Evolutionary conservation across 2,888 invertebrate species (phyloP).

Genomic region (Aphrophora alni): DNA sequence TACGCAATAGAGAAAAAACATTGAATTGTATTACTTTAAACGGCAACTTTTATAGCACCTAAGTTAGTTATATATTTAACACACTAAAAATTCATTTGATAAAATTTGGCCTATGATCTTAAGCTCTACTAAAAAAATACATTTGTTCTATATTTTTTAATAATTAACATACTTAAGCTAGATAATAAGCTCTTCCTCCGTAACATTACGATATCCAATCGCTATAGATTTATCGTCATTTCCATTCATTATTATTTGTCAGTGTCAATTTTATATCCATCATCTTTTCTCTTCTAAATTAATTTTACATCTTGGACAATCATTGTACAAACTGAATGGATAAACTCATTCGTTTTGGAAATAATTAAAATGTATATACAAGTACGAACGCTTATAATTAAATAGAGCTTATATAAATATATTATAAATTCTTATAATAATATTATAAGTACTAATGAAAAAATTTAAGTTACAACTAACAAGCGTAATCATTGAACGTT

Average conservation of each 20-base stretch:
- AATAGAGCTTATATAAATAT: neutral
- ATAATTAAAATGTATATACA: neutral
- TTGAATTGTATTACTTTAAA: neutral
- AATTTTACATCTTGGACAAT: too few species aligned
- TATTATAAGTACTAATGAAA: neutral
- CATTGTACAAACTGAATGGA: neutral
- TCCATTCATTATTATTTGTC: neutral
- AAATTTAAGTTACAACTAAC: neutral
- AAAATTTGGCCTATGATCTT: conserved; percentile 9
- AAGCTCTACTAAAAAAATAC: conserved; percentile 9
- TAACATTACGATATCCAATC: neutral
- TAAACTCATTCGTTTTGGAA: neutral
- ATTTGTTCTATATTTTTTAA: neutral
- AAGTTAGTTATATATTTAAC: neutral
- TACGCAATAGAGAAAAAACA: neutral
- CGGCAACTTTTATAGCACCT: neutral
- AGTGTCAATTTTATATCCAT: neutral
- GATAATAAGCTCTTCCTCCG: neutral
- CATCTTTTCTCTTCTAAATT: neutral
- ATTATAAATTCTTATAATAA: neutral
- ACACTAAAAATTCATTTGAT: neutral
- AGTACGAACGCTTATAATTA: neutral
- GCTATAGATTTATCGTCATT: too few species aligned
- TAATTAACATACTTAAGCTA: neutral
- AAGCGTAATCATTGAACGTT: neutral